Conservation (phyloP, 2,888 invertebrate species). For the Vandiemenella viatica region DNA sequence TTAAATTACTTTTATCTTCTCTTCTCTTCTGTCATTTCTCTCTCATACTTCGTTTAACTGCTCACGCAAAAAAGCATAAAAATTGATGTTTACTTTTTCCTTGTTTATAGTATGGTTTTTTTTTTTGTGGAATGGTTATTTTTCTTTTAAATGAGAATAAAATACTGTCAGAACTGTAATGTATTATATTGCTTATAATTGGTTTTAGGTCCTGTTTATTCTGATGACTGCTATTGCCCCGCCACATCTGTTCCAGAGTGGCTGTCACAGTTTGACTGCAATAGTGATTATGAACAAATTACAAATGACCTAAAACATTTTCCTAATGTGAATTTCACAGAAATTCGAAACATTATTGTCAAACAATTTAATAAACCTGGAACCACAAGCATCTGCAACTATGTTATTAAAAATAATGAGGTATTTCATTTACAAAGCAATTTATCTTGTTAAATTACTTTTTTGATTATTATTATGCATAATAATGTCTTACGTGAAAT, state of each 20-base stretch:
- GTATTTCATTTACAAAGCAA: slow-evolving; percentile 25
- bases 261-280: slow-evolving; percentile 51
- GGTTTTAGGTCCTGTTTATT: slow-evolving; percentile 49
- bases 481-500: neutral
- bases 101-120: too few species aligned
- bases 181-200: too few species aligned
- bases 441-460: too few species aligned
- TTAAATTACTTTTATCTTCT: too few species aligned
- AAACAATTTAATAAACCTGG: slow-evolving; percentile 60
- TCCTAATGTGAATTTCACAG: slow-evolving; percentile 50
- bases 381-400: slow-evolving; percentile 79
- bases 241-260: slow-evolving; percentile 43
- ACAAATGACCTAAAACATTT: slow-evolving; percentile 53
- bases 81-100: too few species aligned
- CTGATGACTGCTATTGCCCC: slow-evolving; percentile 79
- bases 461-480: too few species aligned
- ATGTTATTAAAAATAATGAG: slow-evolving; percentile 66
- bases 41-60: too few species aligned
- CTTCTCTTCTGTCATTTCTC: too few species aligned
- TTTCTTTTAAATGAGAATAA: too few species aligned
- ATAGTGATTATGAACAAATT: slow-evolving; percentile 49
- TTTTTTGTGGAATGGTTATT: too few species aligned
- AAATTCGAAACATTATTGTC: slow-evolving; percentile 45
- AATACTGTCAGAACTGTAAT: too few species aligned
- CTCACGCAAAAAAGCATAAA: too few species aligned